A percentile compares a stretch with the other conserved stretches of the same genome.
Conservation (phyloP, 2,797 vertebrate species). For the Hoplostethus atlanticus region DNA sequence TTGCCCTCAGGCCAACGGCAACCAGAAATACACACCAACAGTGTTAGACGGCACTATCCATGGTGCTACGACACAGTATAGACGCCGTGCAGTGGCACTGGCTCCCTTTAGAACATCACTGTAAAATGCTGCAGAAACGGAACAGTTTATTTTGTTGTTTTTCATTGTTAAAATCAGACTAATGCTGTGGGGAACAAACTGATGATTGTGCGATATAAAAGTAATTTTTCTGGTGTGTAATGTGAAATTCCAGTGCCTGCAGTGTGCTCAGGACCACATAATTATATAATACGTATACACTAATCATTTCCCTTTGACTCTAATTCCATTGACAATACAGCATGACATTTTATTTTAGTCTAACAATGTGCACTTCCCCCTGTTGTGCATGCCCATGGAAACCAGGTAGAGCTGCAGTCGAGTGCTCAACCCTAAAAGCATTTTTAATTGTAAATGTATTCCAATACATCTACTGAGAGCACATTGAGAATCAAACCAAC, state of each 20-base stretch:
- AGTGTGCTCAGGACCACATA: too few species aligned
- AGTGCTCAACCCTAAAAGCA: neutral
- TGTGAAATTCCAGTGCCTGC: too few species aligned
- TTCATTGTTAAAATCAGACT: neutral
- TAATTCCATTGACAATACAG: too few species aligned
- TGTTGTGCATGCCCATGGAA: neutral
- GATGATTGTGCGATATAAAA: too few species aligned
- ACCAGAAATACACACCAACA: slow-evolving; percentile 56
- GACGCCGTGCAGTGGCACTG: slow-evolving; percentile 13
- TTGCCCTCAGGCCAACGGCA: slow-evolving; percentile 62
- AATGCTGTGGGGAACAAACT: too few species aligned
- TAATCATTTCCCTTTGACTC: too few species aligned
- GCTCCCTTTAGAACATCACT: slow-evolving; percentile 3
- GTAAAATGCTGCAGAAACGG: neutral
- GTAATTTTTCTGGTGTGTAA: neutral
- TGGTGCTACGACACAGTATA: slow-evolving; percentile 13
- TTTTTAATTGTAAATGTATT: slow-evolving; percentile 10
- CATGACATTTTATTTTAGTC: slow-evolving; percentile 6
- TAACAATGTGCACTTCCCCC: neutral
- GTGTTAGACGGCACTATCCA: slow-evolving; percentile 19
- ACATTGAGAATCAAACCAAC: slow-evolving; percentile 21
- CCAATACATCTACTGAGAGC: neutral
- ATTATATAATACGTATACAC: too few species aligned
- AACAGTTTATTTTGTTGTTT: neutral
- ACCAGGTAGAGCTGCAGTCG: too few species aligned